These are phyloP conservation scores for Pterocles orientalis DNA, from an alignment of 2,113 vertebrate species.

Conservation along the genomic window DNA sequence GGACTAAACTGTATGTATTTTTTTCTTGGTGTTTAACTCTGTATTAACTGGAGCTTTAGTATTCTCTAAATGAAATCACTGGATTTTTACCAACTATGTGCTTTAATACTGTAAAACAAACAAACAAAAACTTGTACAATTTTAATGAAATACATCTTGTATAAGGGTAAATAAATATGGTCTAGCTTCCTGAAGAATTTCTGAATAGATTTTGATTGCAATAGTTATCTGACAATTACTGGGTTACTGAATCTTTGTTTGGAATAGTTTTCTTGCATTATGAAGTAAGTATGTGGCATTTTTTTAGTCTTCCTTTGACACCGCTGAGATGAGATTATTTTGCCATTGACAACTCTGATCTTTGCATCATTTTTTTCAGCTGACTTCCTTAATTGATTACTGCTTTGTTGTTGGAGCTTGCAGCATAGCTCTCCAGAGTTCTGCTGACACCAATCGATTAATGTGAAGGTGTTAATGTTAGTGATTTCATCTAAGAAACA, in stretches of 20 bases:
- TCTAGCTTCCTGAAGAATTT: background rate
- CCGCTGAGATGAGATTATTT: constrained; percentile 68
- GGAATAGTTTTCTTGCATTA: background rate
- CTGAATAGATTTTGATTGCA: background rate
- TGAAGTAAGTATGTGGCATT: background rate
- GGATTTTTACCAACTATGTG: background rate
- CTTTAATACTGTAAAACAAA: background rate
- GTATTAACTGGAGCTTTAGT: background rate
- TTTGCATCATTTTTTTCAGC: constrained; percentile 69
- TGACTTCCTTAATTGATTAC: constrained; percentile 74
- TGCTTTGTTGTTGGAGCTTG: constrained; percentile 62
- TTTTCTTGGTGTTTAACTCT: background rate
- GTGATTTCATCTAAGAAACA: constrained; percentile 67
- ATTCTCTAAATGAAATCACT: background rate
- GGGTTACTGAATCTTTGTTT: background rate
- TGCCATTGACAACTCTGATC: constrained; percentile 73
- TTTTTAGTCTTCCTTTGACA: constrained; percentile 54
- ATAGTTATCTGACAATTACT: background rate
- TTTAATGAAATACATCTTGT: background rate
- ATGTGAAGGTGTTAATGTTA: constrained; percentile 72
- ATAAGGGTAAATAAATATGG: background rate
- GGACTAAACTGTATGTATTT: background rate
- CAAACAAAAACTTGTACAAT: background rate
- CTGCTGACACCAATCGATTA: constrained; percentile 70
- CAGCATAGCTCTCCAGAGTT: constrained; percentile 68